Conservation (phyloP, 2,888 invertebrate species). For the Chirona hameri region DNA sequence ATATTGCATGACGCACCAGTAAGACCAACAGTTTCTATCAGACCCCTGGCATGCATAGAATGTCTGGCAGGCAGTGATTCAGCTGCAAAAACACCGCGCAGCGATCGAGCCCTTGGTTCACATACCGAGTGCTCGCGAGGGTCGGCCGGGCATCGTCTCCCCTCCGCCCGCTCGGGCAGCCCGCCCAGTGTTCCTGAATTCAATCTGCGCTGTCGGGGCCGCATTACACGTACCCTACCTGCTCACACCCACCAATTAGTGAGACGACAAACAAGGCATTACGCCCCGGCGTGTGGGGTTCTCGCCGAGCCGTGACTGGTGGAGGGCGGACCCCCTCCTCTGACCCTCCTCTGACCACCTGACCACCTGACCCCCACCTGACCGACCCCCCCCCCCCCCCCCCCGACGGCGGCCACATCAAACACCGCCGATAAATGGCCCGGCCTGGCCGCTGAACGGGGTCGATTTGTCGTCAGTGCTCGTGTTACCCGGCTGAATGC, state of each 20-base stretch:
- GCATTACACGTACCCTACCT: background rate
- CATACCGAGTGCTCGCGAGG: too few species aligned
- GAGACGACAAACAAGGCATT: conserved; percentile 26
- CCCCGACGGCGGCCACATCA: conserved; percentile 35
- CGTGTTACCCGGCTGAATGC: background rate
- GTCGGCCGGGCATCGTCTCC: too few species aligned
- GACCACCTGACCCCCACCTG: conserved; percentile 33
- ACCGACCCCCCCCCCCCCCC: conserved; percentile 37
- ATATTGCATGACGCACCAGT: too few species aligned
- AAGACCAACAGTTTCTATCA: too few species aligned
- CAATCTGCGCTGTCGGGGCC: background rate
- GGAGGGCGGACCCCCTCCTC: background rate
- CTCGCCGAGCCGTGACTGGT: background rate
- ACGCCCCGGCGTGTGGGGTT: background rate
- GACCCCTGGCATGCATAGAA: too few species aligned
- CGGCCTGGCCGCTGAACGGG: background rate
- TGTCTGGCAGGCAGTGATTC: too few species aligned
- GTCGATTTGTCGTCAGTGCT: background rate
- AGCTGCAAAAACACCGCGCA: too few species aligned
- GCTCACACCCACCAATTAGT: conserved; percentile 1
- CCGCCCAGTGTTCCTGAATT: background rate
- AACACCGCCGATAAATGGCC: conserved; percentile 54
- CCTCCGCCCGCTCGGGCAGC: too few species aligned
- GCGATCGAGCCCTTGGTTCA: too few species aligned
- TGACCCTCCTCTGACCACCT: conserved; percentile 30